Evolutionary conservation across 1,140 invertebrate genomes (phyloP).

Genomic region (Aphelinus atriplicis): DNA sequence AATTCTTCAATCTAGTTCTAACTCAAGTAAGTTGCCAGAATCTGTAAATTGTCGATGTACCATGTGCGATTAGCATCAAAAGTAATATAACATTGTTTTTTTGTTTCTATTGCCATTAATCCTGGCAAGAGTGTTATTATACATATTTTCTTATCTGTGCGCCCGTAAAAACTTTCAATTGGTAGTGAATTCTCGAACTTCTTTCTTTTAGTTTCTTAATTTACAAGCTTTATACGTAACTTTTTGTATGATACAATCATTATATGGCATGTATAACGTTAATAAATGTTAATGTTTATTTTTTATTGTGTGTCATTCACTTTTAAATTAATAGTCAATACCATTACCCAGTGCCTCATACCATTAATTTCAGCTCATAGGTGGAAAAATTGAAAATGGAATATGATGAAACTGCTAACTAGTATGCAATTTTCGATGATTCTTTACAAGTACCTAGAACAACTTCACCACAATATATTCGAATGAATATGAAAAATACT

Average conservation of each 20-base stretch:
- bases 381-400: not conserved
- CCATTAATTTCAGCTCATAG: not conserved
- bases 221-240: conserved; percentile 35
- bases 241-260: conserved; percentile 57
- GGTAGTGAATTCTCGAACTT: conserved; percentile 43
- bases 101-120: not conserved
- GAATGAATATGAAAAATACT: conserved; percentile 21
- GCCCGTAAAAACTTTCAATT: not conserved
- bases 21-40: not conserved
- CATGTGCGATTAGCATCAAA: no score
- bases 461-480: conserved; percentile 24
- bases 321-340: conserved; percentile 42
- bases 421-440: not conserved
- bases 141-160: not conserved
- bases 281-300: conserved; percentile 63
- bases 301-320: conserved; percentile 40
- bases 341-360: not conserved
- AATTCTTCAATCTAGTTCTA: no score
- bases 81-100: no score
- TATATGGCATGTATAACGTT: conserved; percentile 55
- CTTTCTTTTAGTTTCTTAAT: conserved; percentile 48
- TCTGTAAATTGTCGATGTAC: conserved; percentile 14
- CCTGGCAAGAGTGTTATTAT: not conserved
- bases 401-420: not conserved
- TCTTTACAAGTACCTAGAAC: conserved; percentile 23